phyloP scores from a whole-genome alignment of 1,140 invertebrate genomes.

The Micrasema minimum region DNA sequence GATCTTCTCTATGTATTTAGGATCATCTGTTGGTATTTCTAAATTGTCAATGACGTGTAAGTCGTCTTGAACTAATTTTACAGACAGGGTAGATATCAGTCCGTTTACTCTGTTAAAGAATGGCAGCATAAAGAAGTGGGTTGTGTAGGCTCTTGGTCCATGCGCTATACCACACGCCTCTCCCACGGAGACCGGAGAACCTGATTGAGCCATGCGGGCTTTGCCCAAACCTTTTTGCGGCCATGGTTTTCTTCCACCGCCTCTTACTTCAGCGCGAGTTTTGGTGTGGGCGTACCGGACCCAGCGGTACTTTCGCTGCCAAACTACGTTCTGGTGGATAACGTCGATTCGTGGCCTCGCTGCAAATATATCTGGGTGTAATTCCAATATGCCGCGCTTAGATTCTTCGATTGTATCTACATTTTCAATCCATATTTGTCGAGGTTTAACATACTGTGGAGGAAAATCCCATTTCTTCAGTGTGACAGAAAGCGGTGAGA shows the following conservation, averaged over 20 bases:
- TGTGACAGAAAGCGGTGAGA: constrained; percentile 54
- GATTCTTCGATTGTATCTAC: constrained; percentile 81
- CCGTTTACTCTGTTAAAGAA: constrained; percentile 80
- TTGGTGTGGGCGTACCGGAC: constrained; percentile 81
- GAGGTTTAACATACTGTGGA: constrained; percentile 68
- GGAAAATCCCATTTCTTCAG: constrained; percentile 64
- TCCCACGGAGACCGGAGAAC: constrained; percentile 85
- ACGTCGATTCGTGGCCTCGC: constrained; percentile 87
- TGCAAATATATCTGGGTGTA: constrained; percentile 91
- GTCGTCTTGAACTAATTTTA: constrained; percentile 96
- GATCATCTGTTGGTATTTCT: constrained; percentile 86
- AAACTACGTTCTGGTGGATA: constrained; percentile 86
- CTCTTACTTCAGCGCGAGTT: constrained; percentile 83
- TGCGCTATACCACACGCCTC: constrained; percentile 78
- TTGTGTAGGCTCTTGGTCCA: constrained; percentile 88
- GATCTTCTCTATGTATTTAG: constrained; percentile 80
- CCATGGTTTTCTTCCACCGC: constrained; percentile 93
- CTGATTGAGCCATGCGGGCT: constrained; percentile 90
- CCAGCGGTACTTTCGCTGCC: constrained; percentile 88
- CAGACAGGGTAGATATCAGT: constrained; percentile 83
- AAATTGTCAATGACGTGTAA: constrained; percentile 90
- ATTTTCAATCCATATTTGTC: constrained; percentile 94
- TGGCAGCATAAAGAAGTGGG: constrained; percentile 94
- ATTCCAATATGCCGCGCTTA: constrained; percentile 84
- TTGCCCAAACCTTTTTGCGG: constrained; percentile 93